phyloP scores from a whole-genome alignment of 2,797 vertebrate genomes.

The Valencia hispanica region DNA sequence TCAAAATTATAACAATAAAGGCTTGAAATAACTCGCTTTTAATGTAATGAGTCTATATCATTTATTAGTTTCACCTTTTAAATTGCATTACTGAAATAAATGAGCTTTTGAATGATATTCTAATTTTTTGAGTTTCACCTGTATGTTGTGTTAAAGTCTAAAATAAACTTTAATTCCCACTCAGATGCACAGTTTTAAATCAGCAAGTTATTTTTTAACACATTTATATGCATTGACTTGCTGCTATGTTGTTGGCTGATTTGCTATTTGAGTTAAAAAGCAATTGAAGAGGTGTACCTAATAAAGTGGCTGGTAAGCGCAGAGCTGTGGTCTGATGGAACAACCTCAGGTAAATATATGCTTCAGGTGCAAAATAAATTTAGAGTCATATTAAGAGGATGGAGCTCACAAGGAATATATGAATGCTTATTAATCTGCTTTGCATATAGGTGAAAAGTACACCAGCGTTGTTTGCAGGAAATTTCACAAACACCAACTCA shows the following conservation, averaged over 20 bases:
- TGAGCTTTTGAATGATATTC: no score
- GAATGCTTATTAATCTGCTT: neutral
- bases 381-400: neutral
- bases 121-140: no score
- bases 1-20: no score
- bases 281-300: neutral
- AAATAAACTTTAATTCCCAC: neutral
- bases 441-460: neutral
- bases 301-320: neutral
- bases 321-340: conserved; percentile 3
- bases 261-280: neutral
- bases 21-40: no score
- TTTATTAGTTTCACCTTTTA: no score
- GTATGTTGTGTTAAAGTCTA: neutral
- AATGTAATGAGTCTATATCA: no score
- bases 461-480: neutral
- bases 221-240: neutral
- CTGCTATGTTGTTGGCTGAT: neutral
- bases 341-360: neutral
- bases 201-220: neutral
- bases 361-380: neutral
- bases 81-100: no score
- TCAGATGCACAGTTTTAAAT: neutral
- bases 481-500: neutral
- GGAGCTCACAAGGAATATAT: neutral